Evolutionary conservation across 2,797 vertebrate species (phyloP).

Genomic region (Tangara arthus): DNA sequence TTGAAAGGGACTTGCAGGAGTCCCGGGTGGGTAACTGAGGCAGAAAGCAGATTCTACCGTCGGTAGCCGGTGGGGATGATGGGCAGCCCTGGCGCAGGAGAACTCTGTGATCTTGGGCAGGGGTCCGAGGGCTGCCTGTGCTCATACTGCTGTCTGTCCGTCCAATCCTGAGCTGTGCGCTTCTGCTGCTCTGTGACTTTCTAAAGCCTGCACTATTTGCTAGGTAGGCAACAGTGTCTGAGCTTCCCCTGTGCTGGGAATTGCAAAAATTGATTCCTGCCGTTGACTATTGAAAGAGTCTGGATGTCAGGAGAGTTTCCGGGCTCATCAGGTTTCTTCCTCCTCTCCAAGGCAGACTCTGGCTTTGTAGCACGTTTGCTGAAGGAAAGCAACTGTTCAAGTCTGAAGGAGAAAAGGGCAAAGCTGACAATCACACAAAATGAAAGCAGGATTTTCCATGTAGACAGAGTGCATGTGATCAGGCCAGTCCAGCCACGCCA

Average conservation of each 20-base stretch:
- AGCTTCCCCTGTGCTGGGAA: background rate
- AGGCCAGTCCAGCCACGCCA: background rate
- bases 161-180: background rate
- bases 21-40: too few species aligned
- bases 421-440: background rate
- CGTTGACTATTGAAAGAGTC: background rate
- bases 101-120: rapidly evolving
- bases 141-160: background rate
- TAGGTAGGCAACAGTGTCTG: background rate
- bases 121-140: background rate
- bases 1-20: background rate
- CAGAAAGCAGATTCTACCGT: background rate
- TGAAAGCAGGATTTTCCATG: background rate
- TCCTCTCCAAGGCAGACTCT: background rate
- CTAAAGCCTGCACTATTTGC: background rate
- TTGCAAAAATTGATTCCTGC: background rate
- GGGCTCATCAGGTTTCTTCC: background rate
- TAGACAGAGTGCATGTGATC: background rate
- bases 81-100: background rate
- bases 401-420: background rate
- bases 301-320: background rate
- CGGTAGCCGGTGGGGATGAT: rapidly evolving
- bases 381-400: background rate
- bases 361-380: background rate
- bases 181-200: background rate